Evolutionary conservation across 2,797 vertebrate genomes (phyloP), one percentile per base, ranked within the genome.

Genomic region (Pangasius mekongensis): DNA sequence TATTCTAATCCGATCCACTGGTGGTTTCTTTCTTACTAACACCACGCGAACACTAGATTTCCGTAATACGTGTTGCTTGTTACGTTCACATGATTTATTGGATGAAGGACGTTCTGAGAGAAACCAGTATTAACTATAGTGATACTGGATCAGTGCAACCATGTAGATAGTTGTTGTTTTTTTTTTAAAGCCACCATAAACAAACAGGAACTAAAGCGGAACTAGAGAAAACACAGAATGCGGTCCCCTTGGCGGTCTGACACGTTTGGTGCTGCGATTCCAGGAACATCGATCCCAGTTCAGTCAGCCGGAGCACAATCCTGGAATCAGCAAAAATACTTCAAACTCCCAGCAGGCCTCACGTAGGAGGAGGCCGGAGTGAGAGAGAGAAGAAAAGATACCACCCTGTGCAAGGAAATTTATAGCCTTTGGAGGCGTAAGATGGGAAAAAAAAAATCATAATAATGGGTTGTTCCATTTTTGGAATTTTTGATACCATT

Each of bases 281-380:
- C 27, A 20, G 27, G 7, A 54, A 84, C 43, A 47, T 47, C 6
- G 1, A 22, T 49, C 3, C 47, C n/a, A 22, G 30, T 49, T 33
- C 27, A 52, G 62, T 30, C 16, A 1, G 82, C 47, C 16, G 36
- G 14, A 67, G 22, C 9, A 2, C 20, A 13, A 54, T 69, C 27
- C 10, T 69, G 64, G 83, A 84, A 24, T 54, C 47, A 39, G 78
- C 54, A 58, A 36, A 81, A 81, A 39, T 81, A 13, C 81, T 16
- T 64, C 30, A 6, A 69, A 13, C 62, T 84, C 62, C 47, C 62
- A 33, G 62, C 43, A 84, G 64, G 60, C 64, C 18, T 54, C 16
- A 7, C 5, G 47, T 69, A 54, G 49, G 64, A 69, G 64, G 81
- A 69, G 82, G 62, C 27, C 16, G 5, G 39, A 49, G 62, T 0